Conservation (phyloP, 1,140 invertebrate genomes). For the Aphelinus atriplicis region DNA sequence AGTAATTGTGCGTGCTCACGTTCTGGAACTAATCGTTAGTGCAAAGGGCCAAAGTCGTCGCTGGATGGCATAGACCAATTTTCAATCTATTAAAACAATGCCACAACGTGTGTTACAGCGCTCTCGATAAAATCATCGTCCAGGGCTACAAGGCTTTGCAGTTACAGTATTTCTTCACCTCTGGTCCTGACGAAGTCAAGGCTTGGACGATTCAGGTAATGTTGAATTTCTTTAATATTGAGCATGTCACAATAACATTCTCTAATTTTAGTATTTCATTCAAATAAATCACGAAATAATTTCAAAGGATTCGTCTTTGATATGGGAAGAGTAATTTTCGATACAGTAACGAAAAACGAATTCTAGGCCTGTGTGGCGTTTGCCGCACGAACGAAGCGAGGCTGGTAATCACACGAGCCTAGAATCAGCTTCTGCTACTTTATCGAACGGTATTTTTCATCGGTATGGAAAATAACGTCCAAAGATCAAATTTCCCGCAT, state of each 20-base stretch:
- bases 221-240: conserved; percentile 19
- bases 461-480: no score
- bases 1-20: not conserved
- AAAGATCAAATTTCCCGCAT: no score
- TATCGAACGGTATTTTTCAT: no score
- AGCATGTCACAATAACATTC: conserved; percentile 21
- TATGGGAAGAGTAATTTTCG: no score
- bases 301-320: no score
- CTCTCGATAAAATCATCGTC: conserved; percentile 96
- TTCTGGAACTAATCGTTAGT: conserved; percentile 31
- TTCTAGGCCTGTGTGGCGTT: no score
- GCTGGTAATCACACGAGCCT: no score
- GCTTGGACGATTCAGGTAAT: conserved; percentile 98
- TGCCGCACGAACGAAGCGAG: no score
- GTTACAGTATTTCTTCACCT: conserved; percentile 97
- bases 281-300: no score
- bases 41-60: not conserved
- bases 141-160: conserved; percentile 97
- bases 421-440: no score
- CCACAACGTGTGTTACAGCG: conserved; percentile 67
- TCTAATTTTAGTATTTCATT: not conserved
- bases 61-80: conserved; percentile 19
- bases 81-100: conserved; percentile 21
- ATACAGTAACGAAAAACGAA: no score
- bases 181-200: conserved; percentile 97